Base-by-base conservation (phyloP, 2,113 vertebrate genomes). In the Oenanthe oenanthe region DNA sequence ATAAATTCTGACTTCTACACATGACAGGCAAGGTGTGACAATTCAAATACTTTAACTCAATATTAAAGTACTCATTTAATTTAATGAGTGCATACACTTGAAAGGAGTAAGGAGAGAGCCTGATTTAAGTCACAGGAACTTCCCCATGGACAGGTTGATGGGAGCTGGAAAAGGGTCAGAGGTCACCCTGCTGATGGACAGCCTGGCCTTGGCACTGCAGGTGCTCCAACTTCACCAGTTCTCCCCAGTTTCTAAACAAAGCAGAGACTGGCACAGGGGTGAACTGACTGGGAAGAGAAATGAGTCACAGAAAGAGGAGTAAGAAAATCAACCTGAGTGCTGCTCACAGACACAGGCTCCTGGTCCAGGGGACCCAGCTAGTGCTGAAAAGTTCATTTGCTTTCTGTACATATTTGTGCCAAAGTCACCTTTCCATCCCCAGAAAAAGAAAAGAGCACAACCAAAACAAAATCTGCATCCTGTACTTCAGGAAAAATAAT, bases 391-490 rank as follows among this genome's bases (percentile, higher is more conserved):
- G 82, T 65, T 67, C 20, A 43, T 38, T 13, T 78, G 75, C 5
- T 77, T 88, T 83, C 77, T 53, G 58, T 4, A 61, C 9, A 2
- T 7, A 72, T 80, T 67, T 72, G 54, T 96, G 92, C 79, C 74
- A 58, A 92, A 93, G 89, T 75, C 95, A 89, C 86, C 94, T 95
- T 92, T 96, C 89, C 87, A 91, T 92, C 61, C 77, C 62, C 63
- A 88, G 72, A 76, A 85, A 82, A 83, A 61, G 94, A 86, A 82
- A 87, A 86, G 73, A 70, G 78, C 79, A 66, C 17, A 68, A 94
- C 79, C 92, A 95, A 97, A 97, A 97, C 95, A 97, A 97, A 96
- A 92, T 96, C 80, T 95, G 96, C 96, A 98, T 97, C 97, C 97
- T 98, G 95, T 97, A 76, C 93, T 97, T 92, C 96, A 97, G 94